A percentile compares a stretch with the other conserved stretches of the same genome.
Conservation (phyloP, 2,797 vertebrate genomes). For the Echeneis naucrates region DNA sequence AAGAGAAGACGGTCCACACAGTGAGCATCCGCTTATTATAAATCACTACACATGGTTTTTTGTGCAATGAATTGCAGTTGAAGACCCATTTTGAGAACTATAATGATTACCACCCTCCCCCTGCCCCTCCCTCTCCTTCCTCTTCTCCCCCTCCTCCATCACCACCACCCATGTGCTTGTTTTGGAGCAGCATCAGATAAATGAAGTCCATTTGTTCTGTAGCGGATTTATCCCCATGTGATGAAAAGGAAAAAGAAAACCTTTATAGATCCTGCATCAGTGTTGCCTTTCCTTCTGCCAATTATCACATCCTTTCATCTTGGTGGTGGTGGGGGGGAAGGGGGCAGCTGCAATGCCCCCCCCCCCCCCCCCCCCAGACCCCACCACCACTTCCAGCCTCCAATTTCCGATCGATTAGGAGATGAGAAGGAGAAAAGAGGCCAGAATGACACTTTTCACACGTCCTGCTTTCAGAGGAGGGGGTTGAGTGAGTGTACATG, state of each 20-base stretch:
- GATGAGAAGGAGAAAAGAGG: constrained; percentile 56
- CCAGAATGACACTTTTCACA: constrained; percentile 72
- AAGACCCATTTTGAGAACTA: neutral
- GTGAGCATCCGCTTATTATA: neutral
- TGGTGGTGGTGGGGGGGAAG: neutral
- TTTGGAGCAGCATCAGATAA: constrained; percentile 12
- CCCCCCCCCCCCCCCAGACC: constrained; percentile 10
- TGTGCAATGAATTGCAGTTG: neutral
- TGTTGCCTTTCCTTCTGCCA: constrained; percentile 39
- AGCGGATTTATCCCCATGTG: constrained; percentile 25
- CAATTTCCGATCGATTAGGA: constrained; percentile 77
- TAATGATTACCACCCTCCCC: neutral
- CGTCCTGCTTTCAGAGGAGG: constrained; percentile 50
- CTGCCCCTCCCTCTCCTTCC: neutral
- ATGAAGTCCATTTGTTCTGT: constrained; percentile 44
- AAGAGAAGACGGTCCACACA: neutral
- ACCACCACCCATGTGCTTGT: constrained; percentile 8
- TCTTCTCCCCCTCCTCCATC: neutral
- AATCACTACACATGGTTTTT: neutral
- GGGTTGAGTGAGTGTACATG: constrained; percentile 1
- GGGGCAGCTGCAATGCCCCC: constrained; percentile 15
- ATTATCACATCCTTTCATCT: constrained; percentile 70
- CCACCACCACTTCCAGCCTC: constrained; percentile 35
- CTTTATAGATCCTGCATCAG: constrained; percentile 14
- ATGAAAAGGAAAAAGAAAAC: constrained; percentile 40